Base-by-base conservation (phyloP, 2,888 invertebrate genomes). In the Mayetiola destructor region DNA sequence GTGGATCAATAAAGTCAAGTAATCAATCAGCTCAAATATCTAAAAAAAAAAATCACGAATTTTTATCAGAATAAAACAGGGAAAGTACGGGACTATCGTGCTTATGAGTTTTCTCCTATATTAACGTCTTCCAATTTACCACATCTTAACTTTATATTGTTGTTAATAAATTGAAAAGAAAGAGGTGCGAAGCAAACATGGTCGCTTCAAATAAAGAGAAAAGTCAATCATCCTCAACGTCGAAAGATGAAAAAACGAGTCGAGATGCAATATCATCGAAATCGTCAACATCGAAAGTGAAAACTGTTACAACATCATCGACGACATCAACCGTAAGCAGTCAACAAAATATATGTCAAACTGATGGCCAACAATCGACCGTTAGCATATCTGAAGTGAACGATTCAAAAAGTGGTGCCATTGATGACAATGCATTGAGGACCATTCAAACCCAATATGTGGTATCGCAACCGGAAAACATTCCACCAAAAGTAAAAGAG, bases 381-480 rank as follows among this genome's bases (percentile, higher is more conserved):
- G 58, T 59, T 2, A 35, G 39, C 40, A 59, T 59, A 37, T 53
- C 58, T 12, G 58, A 59, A 32, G 42, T 59, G 8, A 35, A 37
- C 36, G 54, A 39, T 29, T 20, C 53, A 32, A 48, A 48, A 35
- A 57, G 52, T 53, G 56, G 37, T 37, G 40, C 56, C 23, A 2
- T 48, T 27, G 48, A 48, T 48, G 37, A 48, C 18, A 53, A 32
- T 27, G 30, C 58, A 20, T n/a, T 55, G 16, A 48, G 42, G 18
- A 30, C 21, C 10, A 27, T 54, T 3, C 32, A 27, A 1, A 21
- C 54, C 10, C 58, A 62, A 29, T 62, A 61, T 59, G 59, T 59
- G 30, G 61, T 61, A 14, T 60, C 62, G 10, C 58, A 59, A 20
- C 61, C 61, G 54, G 60, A 60, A 57, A 40, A 57, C 48, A 36